These are phyloP conservation scores for Meloidogyne hapla DNA, from an alignment of 1,140 invertebrate species.

Conservation along the genomic window DNA sequence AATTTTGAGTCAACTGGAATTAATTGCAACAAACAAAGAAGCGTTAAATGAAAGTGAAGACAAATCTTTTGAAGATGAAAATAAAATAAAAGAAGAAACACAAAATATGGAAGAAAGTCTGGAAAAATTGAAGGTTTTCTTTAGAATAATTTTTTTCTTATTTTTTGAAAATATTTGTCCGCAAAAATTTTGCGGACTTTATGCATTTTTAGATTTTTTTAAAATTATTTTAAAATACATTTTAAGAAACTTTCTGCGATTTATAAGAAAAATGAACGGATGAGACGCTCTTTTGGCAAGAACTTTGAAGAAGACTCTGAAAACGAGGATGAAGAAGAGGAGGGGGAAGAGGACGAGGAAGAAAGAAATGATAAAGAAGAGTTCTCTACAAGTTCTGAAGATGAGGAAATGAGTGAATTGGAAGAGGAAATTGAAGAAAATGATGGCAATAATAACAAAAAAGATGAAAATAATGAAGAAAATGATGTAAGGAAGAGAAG, in stretches of 20 bases:
- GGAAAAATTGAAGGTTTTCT: slow-evolving; percentile 4
- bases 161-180: too few relatives aligned
- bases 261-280: slow-evolving; percentile 33
- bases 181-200: background rate
- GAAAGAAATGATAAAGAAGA: slow-evolving; percentile 18
- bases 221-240: background rate
- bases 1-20: slow-evolving; percentile 45
- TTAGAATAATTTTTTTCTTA: background rate
- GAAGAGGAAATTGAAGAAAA: background rate
- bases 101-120: slow-evolving; percentile 20
- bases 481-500: slow-evolving; percentile 19
- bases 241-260: background rate
- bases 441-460: slow-evolving; percentile 3
- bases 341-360: slow-evolving; percentile 34
- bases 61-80: background rate
- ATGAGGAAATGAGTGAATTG: slow-evolving; percentile 5
- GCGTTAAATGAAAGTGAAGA: background rate
- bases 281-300: slow-evolving; percentile 41
- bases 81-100: background rate
- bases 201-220: background rate
- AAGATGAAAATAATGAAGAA: slow-evolving; percentile 8
- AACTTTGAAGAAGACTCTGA: slow-evolving; percentile 45
- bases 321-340: slow-evolving; percentile 33
- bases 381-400: background rate
- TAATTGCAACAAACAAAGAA: slow-evolving; percentile 24